phyloP scores from a whole-genome alignment of 1,140 invertebrate species.

The Lordiphosa clarofinis region DNA sequence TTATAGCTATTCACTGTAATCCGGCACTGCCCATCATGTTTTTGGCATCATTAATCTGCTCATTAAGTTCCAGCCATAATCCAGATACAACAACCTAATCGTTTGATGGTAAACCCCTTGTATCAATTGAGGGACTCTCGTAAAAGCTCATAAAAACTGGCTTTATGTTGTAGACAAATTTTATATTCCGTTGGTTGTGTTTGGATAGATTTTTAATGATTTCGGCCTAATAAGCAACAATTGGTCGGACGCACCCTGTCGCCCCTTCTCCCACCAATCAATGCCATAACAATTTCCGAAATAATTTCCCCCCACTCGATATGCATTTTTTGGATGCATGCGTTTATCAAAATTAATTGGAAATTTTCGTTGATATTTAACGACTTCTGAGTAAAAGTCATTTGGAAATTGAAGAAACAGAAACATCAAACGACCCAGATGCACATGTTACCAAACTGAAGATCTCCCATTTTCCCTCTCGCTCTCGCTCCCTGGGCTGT shows the following conservation, averaged over 20 bases:
- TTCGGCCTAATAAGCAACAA: conserved; percentile 73
- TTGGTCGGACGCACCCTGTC: conserved; percentile 42
- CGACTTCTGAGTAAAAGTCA: conserved; percentile 77
- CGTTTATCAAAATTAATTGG: conserved; percentile 78
- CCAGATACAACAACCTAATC: conserved; percentile 42
- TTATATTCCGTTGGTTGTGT: conserved; percentile 15
- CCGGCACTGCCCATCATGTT: conserved; percentile 46
- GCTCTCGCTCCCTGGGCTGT: conserved; percentile 40
- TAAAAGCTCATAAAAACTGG: conserved; percentile 57
- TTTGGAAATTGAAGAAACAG: conserved; percentile 44
- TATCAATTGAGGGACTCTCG: conserved; percentile 35
- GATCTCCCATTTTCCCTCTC: conserved; percentile 26
- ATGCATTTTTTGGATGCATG: conserved; percentile 37
- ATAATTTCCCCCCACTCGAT: conserved; percentile 21
- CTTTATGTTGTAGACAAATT: conserved; percentile 50
- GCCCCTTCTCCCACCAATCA: conserved; percentile 9
- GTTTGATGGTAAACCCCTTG: conserved; percentile 48
- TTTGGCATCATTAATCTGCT: conserved; percentile 49
- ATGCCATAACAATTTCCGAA: conserved; percentile 23
- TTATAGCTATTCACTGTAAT: conserved; percentile 10
- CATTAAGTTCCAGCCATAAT: conserved; percentile 35
- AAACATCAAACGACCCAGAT: conserved; percentile 50
- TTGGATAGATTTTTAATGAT: conserved; percentile 59
- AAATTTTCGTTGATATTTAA: conserved; percentile 78
- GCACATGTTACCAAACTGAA: conserved; percentile 52